phyloP scores from a whole-genome alignment of 2,797 vertebrate species.

The Carcharodon carcharias region DNA sequence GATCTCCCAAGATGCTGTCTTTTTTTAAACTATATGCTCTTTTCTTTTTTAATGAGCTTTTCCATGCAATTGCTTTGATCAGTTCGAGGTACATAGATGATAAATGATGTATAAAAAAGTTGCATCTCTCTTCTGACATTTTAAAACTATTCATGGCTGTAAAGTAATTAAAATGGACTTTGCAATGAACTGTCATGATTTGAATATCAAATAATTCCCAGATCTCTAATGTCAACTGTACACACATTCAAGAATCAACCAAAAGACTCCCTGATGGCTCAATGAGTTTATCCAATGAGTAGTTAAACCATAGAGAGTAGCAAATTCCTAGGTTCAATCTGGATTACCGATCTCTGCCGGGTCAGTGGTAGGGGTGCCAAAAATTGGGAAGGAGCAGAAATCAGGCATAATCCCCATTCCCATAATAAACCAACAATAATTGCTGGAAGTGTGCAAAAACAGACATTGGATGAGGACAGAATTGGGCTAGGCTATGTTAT shows the following conservation, averaged over 20 bases:
- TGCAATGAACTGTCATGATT: not conserved
- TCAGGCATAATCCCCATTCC: not conserved
- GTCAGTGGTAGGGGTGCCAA: not conserved
- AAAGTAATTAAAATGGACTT: not conserved
- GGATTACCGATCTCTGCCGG: not conserved
- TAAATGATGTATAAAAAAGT: not conserved
- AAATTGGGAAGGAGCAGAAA: not conserved
- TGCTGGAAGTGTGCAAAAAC: not conserved
- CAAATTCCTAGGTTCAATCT: not conserved
- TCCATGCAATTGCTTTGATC: not conserved
- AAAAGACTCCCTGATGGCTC: not conserved
- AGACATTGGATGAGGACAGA: not conserved
- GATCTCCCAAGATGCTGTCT: not conserved
- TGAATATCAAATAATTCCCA: not conserved
- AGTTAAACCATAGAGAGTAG: not conserved
- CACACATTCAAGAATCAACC: not conserved
- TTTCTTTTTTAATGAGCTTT: not conserved
- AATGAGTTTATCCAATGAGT: not conserved
- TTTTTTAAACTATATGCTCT: not conserved
- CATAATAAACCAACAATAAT: not conserved
- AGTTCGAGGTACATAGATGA: conserved; percentile 10
- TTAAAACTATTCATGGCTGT: not conserved
- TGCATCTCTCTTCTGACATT: not conserved
- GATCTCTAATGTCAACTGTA: not conserved
- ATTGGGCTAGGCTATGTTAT: not conserved